A percentile compares a stretch with the other conserved stretches of the same genome.
Conservation (phyloP, 2,113 vertebrate genomes). For the Probosciger aterrimus region DNA sequence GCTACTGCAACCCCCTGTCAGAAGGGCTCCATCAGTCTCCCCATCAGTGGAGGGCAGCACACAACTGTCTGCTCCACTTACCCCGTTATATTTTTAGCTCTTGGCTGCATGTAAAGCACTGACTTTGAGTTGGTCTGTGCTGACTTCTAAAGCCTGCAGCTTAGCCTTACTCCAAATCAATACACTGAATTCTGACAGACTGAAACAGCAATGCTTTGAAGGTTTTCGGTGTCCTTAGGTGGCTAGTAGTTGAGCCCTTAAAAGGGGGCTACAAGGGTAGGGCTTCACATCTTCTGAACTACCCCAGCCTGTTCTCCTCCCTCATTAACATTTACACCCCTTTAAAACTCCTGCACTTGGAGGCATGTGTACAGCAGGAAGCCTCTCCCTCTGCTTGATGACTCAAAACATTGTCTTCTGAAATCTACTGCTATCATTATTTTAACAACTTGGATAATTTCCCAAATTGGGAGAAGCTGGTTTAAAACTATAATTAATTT, state of each 20-base stretch:
- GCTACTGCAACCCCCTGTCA: background rate
- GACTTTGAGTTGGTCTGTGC: background rate
- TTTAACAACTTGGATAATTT: background rate
- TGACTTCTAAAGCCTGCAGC: background rate
- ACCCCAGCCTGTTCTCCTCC: background rate
- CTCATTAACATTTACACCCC: background rate
- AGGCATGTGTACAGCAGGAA: background rate
- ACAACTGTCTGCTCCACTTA: background rate
- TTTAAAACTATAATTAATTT: constrained; percentile 1
- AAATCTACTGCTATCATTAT: background rate
- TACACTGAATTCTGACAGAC: background rate
- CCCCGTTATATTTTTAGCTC: background rate
- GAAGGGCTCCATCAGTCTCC: background rate
- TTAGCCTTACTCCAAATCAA: background rate
- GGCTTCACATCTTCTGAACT: background rate
- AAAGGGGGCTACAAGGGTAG: background rate
- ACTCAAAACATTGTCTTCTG: background rate
- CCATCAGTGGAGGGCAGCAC: accelerated
- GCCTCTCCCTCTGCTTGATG: background rate
- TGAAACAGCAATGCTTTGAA: background rate
- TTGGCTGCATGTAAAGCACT: background rate
- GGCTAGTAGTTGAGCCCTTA: background rate
- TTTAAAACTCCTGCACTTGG: background rate
- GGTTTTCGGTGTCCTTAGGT: background rate
- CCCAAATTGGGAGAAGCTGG: background rate